Percentiles rank a stretch among this genome's conserved stretches.
phyloP scores from a whole-genome alignment of 2,888 invertebrate genomes.

The Stenichneumon culpator region DNA sequence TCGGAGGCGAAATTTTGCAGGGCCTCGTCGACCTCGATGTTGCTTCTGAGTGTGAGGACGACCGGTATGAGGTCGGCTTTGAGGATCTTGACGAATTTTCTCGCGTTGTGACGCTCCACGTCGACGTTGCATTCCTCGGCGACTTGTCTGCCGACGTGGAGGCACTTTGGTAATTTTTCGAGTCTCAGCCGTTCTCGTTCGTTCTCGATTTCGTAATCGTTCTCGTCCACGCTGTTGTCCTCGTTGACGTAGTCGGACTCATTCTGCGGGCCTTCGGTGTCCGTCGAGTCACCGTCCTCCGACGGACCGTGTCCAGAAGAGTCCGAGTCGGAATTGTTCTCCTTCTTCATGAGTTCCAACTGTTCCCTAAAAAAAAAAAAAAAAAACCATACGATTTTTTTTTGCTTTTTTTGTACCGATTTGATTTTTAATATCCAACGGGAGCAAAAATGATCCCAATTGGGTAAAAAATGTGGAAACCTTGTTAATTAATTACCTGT shows the following conservation, averaged over 20 bases:
- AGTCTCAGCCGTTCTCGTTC: slow-evolving; percentile 85
- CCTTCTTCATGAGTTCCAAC: slow-evolving; percentile 84
- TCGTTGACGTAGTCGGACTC: slow-evolving; percentile 81
- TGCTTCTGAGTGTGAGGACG: slow-evolving; percentile 91
- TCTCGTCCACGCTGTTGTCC: slow-evolving; percentile 79
- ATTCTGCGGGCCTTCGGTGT: slow-evolving; percentile 82
- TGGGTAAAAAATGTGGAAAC: neutral
- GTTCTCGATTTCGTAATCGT: slow-evolving; percentile 82
- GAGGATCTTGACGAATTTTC: slow-evolving; percentile 92
- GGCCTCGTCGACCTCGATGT: slow-evolving; percentile 95
- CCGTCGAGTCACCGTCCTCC: slow-evolving; percentile 82
- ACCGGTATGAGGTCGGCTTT: slow-evolving; percentile 92
- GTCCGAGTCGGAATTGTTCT: slow-evolving; percentile 81
- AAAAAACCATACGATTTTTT: too few relatives aligned
- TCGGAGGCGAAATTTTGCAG: slow-evolving; percentile 96
- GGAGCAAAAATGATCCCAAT: neutral
- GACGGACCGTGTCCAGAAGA: slow-evolving; percentile 83
- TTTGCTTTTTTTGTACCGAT: neutral
- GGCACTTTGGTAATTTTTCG: slow-evolving; percentile 87
- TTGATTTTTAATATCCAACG: neutral
- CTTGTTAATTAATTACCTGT: slow-evolving; percentile 86
- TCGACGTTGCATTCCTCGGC: slow-evolving; percentile 91
- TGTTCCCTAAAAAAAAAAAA: slow-evolving; percentile 77
- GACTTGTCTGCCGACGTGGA: slow-evolving; percentile 85
- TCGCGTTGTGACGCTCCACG: slow-evolving; percentile 94